phyloP scores from a whole-genome alignment of 2,797 vertebrate species.

The Gymnoscopelus braueri region DNA sequence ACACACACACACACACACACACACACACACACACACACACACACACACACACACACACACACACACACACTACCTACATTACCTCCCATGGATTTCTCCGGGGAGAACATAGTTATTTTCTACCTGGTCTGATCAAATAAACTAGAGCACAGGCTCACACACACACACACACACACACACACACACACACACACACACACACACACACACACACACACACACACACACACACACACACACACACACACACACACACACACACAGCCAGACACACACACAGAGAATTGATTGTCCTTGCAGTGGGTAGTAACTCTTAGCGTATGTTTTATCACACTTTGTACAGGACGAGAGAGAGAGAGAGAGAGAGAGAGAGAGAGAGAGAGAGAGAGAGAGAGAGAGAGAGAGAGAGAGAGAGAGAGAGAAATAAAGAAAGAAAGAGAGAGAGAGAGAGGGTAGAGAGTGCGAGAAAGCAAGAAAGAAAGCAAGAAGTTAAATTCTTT shows the following conservation, averaged over 20 bases:
- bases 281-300: slow-evolving; percentile 26
- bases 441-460: slow-evolving; percentile 51
- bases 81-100: slow-evolving; percentile 66
- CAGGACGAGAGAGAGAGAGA: slow-evolving; percentile 29
- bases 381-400: slow-evolving; percentile 40
- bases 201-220: neutral
- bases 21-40: slow-evolving; percentile 4
- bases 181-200: slow-evolving; percentile 15
- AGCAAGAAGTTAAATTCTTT: too few species aligned
- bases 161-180: neutral
- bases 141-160: slow-evolving; percentile 40
- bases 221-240: slow-evolving; percentile 25
- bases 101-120: slow-evolving; percentile 72
- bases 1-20: slow-evolving; percentile 3
- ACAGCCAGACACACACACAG: slow-evolving; percentile 27
- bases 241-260: slow-evolving; percentile 27
- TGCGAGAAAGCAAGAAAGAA: slow-evolving; percentile 12
- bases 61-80: slow-evolving; percentile 68
- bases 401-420: slow-evolving; percentile 7
- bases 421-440: slow-evolving; percentile 10
- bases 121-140: slow-evolving; percentile 67
- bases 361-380: slow-evolving; percentile 15
- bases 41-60: slow-evolving; percentile 13
- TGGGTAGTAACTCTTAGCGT: slow-evolving; percentile 39
- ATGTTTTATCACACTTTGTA: slow-evolving; percentile 50